Conservation (phyloP, 2,888 invertebrate species). For the Luffia ferchaultella region DNA sequence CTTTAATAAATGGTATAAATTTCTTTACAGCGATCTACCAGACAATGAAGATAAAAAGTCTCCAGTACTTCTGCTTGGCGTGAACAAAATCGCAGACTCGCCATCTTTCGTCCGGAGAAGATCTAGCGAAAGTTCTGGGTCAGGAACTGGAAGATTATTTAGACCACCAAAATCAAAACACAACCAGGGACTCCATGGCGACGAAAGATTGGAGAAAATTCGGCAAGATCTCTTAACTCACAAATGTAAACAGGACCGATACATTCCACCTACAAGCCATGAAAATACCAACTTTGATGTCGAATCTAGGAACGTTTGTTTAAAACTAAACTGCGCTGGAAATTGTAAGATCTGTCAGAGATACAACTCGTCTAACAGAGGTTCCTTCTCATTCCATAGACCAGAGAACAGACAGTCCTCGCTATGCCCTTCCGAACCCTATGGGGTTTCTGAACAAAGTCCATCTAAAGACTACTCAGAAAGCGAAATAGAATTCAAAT, state of each 20-base stretch:
- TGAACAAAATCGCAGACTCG: slow-evolving; percentile 63
- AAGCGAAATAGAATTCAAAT: slow-evolving; percentile 57
- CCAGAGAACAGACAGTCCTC: slow-evolving; percentile 40
- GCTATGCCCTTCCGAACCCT: slow-evolving; percentile 35
- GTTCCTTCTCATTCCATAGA: slow-evolving; percentile 52
- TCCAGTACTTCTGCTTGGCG: slow-evolving; percentile 67
- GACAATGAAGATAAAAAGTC: slow-evolving; percentile 68
- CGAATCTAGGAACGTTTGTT: slow-evolving; percentile 20
- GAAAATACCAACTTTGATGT: slow-evolving; percentile 1
- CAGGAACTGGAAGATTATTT: slow-evolving; percentile 51
- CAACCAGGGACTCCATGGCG: slow-evolving; percentile 50
- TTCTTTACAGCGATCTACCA: slow-evolving; percentile 66
- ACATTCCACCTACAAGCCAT: slow-evolving; percentile 35
- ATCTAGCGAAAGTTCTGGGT: slow-evolving; percentile 36
- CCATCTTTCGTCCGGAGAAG: slow-evolving; percentile 46
- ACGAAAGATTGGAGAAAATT: slow-evolving; percentile 53
- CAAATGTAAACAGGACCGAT: slow-evolving; percentile 48
- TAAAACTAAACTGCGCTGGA: slow-evolving; percentile 44
- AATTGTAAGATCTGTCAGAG: slow-evolving; percentile 46
- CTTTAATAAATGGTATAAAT: neutral
- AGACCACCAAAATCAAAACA: slow-evolving; percentile 54
- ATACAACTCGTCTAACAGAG: slow-evolving; percentile 42
- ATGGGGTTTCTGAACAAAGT: slow-evolving; percentile 24
- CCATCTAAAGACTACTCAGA: slow-evolving; percentile 38
- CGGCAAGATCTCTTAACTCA: slow-evolving; percentile 50